Percentiles rank a stretch among this genome's conserved stretches.
Conservation (phyloP, 2,888 invertebrate species). For the Morpho deidamia region DNA sequence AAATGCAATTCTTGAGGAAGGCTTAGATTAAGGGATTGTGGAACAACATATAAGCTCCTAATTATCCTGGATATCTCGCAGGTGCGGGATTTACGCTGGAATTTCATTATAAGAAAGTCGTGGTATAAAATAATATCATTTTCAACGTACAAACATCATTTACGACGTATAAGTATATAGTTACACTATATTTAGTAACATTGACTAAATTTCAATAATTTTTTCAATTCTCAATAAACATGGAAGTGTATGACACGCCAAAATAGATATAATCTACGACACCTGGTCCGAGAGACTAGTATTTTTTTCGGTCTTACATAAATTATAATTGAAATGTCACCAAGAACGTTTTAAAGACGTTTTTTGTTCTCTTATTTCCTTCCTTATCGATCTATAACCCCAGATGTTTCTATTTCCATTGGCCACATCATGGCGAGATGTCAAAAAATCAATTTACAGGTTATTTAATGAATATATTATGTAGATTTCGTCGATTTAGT, state of each 20-base stretch:
- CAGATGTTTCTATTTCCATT: conserved; percentile 44
- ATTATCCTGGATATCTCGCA: too few species aligned
- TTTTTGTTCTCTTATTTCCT: conserved; percentile 49
- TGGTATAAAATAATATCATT: too few species aligned
- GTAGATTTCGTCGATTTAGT: conserved; percentile 59
- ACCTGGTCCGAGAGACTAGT: conserved; percentile 18
- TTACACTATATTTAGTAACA: conserved; percentile 2
- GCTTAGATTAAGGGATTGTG: too few species aligned
- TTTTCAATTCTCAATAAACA: conserved; percentile 2
- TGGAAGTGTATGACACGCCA: conserved; percentile 5
- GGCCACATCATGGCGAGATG: conserved; percentile 34
- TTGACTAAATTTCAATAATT: conserved; percentile 2
- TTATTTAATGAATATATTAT: conserved; percentile 66
- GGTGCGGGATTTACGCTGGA: too few species aligned
- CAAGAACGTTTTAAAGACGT: conserved; percentile 34
- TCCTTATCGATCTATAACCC: conserved; percentile 41
- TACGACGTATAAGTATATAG: background rate
- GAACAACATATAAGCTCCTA: too few species aligned
- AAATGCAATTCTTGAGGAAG: too few species aligned
- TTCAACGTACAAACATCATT: too few species aligned
- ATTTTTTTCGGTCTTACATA: conserved; percentile 24
- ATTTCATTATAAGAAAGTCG: too few species aligned
- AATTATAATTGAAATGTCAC: conserved; percentile 47
- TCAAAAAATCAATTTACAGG: conserved; percentile 63
- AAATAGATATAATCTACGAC: conserved; percentile 21